These are phyloP conservation scores for Aythya baeri DNA, from an alignment of 2,113 vertebrate genomes.

Conservation along the genomic window DNA sequence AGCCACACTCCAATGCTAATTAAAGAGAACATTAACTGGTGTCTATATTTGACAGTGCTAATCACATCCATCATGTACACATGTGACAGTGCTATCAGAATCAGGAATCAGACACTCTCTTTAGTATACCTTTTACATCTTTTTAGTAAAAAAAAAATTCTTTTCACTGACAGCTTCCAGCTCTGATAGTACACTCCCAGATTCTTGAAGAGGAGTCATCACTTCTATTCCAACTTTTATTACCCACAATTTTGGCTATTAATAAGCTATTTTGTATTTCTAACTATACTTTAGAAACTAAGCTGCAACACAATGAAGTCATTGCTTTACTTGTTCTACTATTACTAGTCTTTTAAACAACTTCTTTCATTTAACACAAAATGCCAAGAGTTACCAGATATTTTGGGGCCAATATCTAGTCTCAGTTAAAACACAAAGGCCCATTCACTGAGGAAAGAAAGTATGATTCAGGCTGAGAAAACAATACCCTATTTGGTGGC, in stretches of 20 bases:
- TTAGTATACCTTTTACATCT: constrained; percentile 9
- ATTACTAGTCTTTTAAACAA: background rate
- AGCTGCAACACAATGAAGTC: background rate
- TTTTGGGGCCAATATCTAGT: background rate
- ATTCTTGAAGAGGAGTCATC: background rate
- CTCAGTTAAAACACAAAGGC: background rate
- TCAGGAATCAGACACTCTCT: background rate
- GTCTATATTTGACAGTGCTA: constrained; percentile 51
- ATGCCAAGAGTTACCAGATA: background rate
- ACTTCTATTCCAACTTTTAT: background rate
- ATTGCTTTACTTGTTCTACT: background rate
- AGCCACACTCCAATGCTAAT: constrained; percentile 17
- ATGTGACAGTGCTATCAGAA: constrained; percentile 37
- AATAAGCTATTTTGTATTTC: background rate
- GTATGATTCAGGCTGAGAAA: background rate
- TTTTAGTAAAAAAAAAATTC: background rate
- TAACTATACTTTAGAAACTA: background rate
- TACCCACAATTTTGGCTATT: background rate
- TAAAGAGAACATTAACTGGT: constrained; percentile 35
- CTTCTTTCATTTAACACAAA: background rate
- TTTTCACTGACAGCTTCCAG: background rate
- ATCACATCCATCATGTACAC: constrained; percentile 44
- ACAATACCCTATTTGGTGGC: background rate
- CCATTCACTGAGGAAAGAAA: background rate
- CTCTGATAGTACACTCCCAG: background rate